Base-by-base conservation (phyloP, 2,113 vertebrate genomes). In the Hypomesus transpacificus region DNA sequence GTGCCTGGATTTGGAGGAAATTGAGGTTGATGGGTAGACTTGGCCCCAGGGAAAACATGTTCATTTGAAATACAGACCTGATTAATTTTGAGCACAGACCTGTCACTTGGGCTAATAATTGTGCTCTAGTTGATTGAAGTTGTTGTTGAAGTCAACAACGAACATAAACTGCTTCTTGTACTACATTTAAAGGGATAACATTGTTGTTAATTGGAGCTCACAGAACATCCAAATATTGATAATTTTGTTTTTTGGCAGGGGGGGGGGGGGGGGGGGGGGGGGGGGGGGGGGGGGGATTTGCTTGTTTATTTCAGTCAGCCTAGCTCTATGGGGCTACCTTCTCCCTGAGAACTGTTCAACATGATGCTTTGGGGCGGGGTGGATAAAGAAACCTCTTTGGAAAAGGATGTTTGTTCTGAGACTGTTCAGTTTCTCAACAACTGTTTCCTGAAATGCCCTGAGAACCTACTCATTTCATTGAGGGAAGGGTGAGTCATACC, bases 401-500 rank as follows among this genome's bases (percentile, higher is more conserved):
- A 83, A 82, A 73, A 76, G 73, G 81, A 82, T 84, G 80, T 84
- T 88, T 83, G 80, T 84, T 71, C 77, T 86, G 31, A 26, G 24
- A 79, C 75, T 75, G 70, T 82, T 66, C 72, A 74, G 66, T 62
- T 79, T 80, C 68, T 82, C 66, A 28, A 72, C 68, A 73, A 73
- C 71, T 74, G 80, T 70, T 85, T 84, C 85, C 80, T 76, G 76
- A 63, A 66, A 83, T 73, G 60, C 54, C 26, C 69, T 78, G 52
- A 75, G 75, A 80, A 69, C n/a, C 50, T 16, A 31, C n/a, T 60
- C 16, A 53, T 59, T 65, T 75, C n/a, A 77, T 21, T 28, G 52
- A 67, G 24, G 14, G 51, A 68, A 39, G 11, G 58, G n/a, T 73
- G 20, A 72, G 14, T 58, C 60, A 78, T 58, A 74, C 75, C 56